Evolutionary conservation across 2,888 invertebrate genomes (phyloP).

Genomic region (Agrochola litura): DNA sequence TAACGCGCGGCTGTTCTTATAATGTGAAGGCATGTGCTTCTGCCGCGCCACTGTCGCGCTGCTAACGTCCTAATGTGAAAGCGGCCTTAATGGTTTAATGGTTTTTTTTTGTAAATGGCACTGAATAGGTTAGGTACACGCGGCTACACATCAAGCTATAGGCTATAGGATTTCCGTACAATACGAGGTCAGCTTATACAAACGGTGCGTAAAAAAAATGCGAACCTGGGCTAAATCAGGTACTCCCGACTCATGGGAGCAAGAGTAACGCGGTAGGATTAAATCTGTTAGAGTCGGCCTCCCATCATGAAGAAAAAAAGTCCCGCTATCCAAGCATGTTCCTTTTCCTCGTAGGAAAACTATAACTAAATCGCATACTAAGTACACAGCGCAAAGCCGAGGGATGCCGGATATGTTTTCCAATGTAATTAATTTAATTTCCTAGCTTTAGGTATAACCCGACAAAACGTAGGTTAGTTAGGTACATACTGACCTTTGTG

Average conservation of each 20-base stretch:
- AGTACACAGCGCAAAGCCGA: neutral
- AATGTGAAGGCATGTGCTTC: too few species aligned
- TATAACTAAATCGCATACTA: neutral
- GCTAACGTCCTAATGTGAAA: too few species aligned
- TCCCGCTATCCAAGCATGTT: neutral
- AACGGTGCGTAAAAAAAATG: too few species aligned
- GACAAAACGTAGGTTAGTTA: neutral
- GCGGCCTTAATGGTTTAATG: too few species aligned
- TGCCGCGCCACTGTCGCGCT: too few species aligned
- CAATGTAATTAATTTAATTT: neutral
- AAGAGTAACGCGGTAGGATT: neutral
- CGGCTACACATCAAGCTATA: too few species aligned
- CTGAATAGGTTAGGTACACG: too few species aligned
- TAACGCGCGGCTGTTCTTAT: too few species aligned
- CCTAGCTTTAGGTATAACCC: neutral
- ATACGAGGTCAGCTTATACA: too few species aligned
- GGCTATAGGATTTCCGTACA: too few species aligned
- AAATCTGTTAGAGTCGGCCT: neutral
- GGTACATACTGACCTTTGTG: neutral
- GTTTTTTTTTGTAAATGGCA: too few species aligned
- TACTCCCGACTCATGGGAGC: neutral
- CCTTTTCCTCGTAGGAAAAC: neutral
- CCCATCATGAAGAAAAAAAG: neutral
- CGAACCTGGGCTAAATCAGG: neutral
- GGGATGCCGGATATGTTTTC: neutral